A percentile compares a stretch with the other conserved stretches of the same genome.
Evolutionary conservation across 2,888 invertebrate species (phyloP).

Genomic region (Hydraecia micacea): DNA sequence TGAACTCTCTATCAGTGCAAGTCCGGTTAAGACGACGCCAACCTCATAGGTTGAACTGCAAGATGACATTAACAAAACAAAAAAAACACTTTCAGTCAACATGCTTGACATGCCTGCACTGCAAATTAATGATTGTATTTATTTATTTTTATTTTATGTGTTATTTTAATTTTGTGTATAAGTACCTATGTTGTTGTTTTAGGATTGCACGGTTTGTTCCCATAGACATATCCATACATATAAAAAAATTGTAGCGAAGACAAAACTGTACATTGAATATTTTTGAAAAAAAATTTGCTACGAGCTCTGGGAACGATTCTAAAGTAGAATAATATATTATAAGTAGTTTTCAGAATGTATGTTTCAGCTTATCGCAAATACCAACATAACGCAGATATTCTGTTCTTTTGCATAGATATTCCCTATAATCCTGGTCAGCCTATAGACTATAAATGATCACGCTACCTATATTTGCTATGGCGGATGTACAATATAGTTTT

Average conservation of each 20-base stretch:
- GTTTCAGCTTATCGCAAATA: background rate
- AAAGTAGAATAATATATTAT: no score
- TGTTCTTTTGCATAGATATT: background rate
- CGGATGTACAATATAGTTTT: background rate
- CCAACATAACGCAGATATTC: background rate
- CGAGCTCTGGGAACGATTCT: background rate
- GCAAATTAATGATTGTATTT: background rate
- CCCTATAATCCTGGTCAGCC: background rate
- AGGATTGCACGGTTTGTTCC: background rate
- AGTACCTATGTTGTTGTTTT: background rate
- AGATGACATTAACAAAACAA: no score
- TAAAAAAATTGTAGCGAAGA: background rate
- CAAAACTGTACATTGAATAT: background rate
- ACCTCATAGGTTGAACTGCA: no score
- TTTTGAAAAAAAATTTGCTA: background rate
- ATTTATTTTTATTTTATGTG: background rate
- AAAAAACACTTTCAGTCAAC: background rate
- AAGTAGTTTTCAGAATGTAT: no score
- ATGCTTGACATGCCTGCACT: background rate
- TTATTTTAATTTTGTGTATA: background rate
- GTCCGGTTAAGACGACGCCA: no score
- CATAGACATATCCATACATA: background rate
- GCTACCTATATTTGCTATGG: background rate
- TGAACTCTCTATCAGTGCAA: background rate
- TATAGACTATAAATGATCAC: background rate